Evolutionary conservation across 1,140 invertebrate genomes (phyloP).

Genomic region (Tetramorium parvispinum): DNA sequence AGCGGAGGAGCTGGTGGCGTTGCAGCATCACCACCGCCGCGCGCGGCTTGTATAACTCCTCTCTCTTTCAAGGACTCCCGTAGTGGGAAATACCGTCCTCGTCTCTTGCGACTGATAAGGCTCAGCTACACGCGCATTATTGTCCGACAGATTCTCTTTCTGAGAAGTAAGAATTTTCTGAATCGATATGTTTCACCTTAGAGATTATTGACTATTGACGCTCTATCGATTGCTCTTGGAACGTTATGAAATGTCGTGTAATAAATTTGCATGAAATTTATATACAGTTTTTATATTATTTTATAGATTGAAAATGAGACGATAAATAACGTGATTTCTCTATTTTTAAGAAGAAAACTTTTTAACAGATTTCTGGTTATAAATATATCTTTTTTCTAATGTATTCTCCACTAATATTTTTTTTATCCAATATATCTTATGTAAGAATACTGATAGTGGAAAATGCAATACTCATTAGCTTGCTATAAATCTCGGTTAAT

Average conservation of each 20-base stretch:
- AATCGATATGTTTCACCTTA: neutral
- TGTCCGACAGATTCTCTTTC: neutral
- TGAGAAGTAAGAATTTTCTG: neutral
- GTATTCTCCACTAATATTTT: too few relatives aligned
- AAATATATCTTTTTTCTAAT: neutral
- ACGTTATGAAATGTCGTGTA: neutral
- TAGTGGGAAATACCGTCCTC: conserved; percentile 13
- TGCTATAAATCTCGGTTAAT: neutral
- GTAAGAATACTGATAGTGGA: neutral
- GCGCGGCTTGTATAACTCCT: conserved; percentile 4
- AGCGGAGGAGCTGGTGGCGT: conserved; percentile 75
- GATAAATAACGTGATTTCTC: neutral
- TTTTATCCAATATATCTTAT: too few relatives aligned
- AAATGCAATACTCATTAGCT: neutral
- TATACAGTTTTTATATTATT: neutral
- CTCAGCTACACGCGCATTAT: neutral
- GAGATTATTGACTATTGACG: neutral
- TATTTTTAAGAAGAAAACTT: neutral
- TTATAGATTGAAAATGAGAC: neutral
- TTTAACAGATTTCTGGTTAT: neutral
- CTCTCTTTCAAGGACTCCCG: conserved; percentile 24
- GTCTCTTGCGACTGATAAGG: conserved; percentile 13
- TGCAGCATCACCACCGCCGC: conserved; percentile 77
- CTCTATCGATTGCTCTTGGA: neutral
- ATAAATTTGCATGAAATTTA: neutral